phyloP scores from a whole-genome alignment of 2,113 vertebrate genomes.

The Telmatochromis brichardi region DNA sequence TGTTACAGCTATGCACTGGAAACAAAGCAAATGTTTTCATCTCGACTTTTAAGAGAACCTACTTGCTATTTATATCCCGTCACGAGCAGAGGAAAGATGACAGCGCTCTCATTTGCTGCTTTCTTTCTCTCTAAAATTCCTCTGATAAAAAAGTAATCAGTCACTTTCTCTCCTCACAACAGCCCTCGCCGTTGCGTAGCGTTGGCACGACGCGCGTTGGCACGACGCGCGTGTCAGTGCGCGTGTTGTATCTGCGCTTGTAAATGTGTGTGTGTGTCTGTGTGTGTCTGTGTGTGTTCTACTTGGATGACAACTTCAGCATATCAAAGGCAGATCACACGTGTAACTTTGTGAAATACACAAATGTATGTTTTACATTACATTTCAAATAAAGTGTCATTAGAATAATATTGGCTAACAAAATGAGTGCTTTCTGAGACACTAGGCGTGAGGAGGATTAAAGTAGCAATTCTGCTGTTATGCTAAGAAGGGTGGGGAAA shows the following conservation, averaged over 20 bases:
- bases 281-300: background rate
- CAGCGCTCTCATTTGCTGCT: conserved; percentile 30
- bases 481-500: conserved; percentile 21
- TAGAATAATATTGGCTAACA: background rate
- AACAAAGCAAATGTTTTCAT: conserved; percentile 67
- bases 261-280: background rate
- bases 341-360: conserved; percentile 21
- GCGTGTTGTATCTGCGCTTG: background rate
- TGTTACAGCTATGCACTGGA: conserved; percentile 37
- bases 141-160: conserved; percentile 49
- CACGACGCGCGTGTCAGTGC: background rate
- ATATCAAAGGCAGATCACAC: conserved; percentile 19
- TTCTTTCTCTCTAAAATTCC: conserved; percentile 14
- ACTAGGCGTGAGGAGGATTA: conserved; percentile 31
- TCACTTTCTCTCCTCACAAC: conserved; percentile 21
- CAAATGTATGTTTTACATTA: background rate
- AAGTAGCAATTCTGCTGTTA: conserved; percentile 25
- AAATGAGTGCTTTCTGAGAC: conserved; percentile 17
- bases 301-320: conserved; percentile 4
- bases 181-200: background rate
- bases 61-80: conserved; percentile 67
- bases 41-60: conserved; percentile 66
- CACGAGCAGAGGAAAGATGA: conserved; percentile 46
- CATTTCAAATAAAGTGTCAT: background rate
- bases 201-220: background rate